Evolutionary conservation across 2,797 vertebrate genomes (phyloP).

Genomic region (Capromys pilorides): DNA sequence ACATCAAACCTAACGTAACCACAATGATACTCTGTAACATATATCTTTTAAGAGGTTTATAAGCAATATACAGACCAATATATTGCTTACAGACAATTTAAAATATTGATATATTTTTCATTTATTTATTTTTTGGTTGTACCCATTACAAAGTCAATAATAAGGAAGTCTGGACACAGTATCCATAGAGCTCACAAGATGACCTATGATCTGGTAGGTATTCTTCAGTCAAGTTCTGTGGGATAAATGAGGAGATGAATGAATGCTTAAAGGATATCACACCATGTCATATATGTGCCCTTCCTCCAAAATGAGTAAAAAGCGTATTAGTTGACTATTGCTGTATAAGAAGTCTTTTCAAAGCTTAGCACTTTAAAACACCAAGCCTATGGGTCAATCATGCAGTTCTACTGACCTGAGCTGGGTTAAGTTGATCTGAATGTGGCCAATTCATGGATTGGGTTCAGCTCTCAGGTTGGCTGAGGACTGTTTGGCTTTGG

Average conservation of each 20-base stretch:
- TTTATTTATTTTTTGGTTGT: slow-evolving; percentile 6
- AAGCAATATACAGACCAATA: no score
- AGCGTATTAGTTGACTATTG: not conserved
- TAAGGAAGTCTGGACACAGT: not conserved
- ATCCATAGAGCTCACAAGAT: not conserved
- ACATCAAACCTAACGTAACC: not conserved
- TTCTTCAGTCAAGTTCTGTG: not conserved
- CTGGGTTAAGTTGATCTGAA: not conserved
- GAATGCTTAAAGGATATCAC: not conserved
- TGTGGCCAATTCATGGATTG: not conserved
- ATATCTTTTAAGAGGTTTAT: not conserved
- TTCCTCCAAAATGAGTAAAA: not conserved
- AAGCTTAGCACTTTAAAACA: not conserved
- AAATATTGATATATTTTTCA: not conserved
- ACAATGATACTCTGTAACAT: not conserved
- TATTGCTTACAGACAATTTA: not conserved
- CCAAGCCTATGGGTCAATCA: not conserved
- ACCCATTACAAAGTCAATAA: not conserved
- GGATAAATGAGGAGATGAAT: not conserved
- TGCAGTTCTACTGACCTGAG: not conserved
- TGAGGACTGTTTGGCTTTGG: not conserved
- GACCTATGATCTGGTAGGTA: not conserved
- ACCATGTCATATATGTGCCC: not conserved
- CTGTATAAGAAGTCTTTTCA: not conserved
- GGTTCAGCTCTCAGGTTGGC: not conserved